These are phyloP conservation scores for Trissolcus brochymenae DNA, from an alignment of 2,888 invertebrate genomes.

Conservation along the genomic window DNA sequence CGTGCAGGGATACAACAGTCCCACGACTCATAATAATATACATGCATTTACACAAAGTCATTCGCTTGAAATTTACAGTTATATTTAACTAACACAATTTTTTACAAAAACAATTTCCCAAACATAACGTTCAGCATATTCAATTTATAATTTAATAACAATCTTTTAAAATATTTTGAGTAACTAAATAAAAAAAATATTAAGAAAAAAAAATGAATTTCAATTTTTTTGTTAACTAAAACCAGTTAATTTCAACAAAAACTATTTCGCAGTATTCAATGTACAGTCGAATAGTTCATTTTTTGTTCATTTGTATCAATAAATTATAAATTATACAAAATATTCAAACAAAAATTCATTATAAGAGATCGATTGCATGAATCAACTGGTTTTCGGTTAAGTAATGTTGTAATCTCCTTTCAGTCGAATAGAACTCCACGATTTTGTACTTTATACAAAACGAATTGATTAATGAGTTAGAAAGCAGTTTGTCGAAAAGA, in stretches of 20 bases:
- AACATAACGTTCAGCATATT: conserved; percentile 52
- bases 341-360: conserved; percentile 1
- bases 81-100: conserved; percentile 32
- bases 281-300: background rate
- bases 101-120: conserved; percentile 43
- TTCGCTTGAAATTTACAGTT: conserved; percentile 47
- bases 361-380: background rate
- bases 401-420: conserved; percentile 22
- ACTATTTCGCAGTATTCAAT: conserved; percentile 3
- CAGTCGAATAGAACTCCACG: conserved; percentile 25
- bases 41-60: conserved; percentile 32
- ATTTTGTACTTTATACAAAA: conserved; percentile 49
- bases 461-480: conserved; percentile 14
- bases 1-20: conserved; percentile 52
- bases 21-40: conserved; percentile 21
- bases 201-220: background rate
- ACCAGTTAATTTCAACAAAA: conserved; percentile 29
- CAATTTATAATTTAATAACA: conserved; percentile 53
- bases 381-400: conserved; percentile 33
- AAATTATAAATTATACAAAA: conserved; percentile 13
- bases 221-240: conserved; percentile 17
- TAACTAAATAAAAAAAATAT: conserved; percentile 30
- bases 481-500: conserved; percentile 1
- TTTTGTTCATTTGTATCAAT: background rate
- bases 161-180: conserved; percentile 44